A percentile compares a stretch with the other conserved stretches of the same genome.
phyloP scores from a whole-genome alignment of 1,140 invertebrate species.

The Drosophila azteca region DNA sequence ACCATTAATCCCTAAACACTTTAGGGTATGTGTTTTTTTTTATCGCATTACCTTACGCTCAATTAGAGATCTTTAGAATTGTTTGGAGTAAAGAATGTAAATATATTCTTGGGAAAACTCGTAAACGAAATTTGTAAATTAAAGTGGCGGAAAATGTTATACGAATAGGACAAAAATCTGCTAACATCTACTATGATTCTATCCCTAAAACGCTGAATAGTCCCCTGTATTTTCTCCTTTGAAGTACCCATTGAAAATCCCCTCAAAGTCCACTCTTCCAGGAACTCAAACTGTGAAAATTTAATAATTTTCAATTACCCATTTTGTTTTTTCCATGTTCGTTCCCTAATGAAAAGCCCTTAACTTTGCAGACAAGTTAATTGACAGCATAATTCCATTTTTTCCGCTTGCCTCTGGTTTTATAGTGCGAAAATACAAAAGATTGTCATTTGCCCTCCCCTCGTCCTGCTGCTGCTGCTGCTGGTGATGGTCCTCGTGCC shows the following conservation, averaged over 20 bases:
- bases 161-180: no score
- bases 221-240: no score
- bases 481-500: neutral
- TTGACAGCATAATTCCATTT: slow-evolving; percentile 36
- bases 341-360: slow-evolving; percentile 54
- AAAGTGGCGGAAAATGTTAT: no score
- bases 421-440: slow-evolving; percentile 46
- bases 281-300: neutral
- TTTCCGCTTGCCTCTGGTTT: slow-evolving; percentile 9
- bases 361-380: slow-evolving; percentile 55
- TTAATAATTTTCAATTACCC: slow-evolving; percentile 26
- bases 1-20: slow-evolving; percentile 8
- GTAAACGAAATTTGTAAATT: no score
- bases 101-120: no score
- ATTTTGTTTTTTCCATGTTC: neutral
- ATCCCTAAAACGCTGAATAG: no score
- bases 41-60: slow-evolving; percentile 9
- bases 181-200: no score
- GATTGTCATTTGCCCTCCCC: slow-evolving; percentile 28
- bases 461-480: neutral
- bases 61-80: slow-evolving; percentile 6
- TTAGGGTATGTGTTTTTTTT: neutral
- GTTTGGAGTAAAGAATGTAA: no score
- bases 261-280: neutral
- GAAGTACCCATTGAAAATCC: no score